Percentiles rank a stretch among this genome's conserved stretches.
Conservation (phyloP, 1,140 invertebrate genomes). For the Heliconius eleuchia region DNA sequence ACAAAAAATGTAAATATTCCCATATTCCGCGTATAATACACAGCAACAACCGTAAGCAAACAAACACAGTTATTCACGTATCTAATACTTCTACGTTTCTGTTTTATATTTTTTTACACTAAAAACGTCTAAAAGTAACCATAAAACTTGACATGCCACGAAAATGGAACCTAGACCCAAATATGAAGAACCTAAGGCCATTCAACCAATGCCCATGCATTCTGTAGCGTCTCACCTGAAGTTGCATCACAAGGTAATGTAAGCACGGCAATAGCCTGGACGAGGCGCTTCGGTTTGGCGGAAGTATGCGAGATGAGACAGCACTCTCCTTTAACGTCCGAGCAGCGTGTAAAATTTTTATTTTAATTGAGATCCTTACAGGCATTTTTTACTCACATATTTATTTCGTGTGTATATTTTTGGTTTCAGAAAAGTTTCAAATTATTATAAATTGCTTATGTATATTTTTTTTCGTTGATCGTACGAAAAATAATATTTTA, state of each 20-base stretch:
- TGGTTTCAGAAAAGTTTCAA: background rate
- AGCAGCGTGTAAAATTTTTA: constrained; percentile 59
- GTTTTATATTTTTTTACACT: background rate
- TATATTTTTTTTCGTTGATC: background rate
- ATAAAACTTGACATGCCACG: constrained; percentile 27
- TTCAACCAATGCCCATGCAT: constrained; percentile 51
- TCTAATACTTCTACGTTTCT: background rate
- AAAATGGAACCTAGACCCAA: constrained; percentile 23
- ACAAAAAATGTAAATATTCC: background rate
- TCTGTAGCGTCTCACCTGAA: constrained; percentile 76
- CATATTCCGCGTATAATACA: background rate
- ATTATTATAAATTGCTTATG: too few relatives aligned
- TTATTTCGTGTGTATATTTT: background rate
- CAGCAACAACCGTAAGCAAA: background rate
- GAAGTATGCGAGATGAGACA: constrained; percentile 73
- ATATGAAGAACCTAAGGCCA: constrained; percentile 19
- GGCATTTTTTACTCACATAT: background rate
- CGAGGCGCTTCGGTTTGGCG: constrained; percentile 67
- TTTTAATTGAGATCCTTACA: constrained; percentile 14
- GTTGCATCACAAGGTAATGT: constrained; percentile 72
- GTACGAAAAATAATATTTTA: background rate
- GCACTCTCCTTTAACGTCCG: constrained; percentile 66
- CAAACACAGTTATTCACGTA: background rate
- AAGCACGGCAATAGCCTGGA: constrained; percentile 68
- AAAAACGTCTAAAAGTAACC: background rate